phyloP scores from a whole-genome alignment of 2,113 vertebrate species.

The Apus apus region DNA sequence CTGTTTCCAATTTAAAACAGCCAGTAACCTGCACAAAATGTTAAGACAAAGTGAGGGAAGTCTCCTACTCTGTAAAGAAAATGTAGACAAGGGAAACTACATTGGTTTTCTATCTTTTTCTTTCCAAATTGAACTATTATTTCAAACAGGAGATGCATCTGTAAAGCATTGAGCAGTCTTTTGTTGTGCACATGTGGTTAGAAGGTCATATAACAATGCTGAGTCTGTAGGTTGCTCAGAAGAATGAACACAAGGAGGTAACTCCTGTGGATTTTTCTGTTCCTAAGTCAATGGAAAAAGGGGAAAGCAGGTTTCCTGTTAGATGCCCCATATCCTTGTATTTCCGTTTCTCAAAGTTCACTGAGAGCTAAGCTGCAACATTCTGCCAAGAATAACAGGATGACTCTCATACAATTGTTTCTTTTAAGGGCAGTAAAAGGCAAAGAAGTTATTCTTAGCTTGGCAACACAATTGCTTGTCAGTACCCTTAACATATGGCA shows the following conservation, averaged over 20 bases:
- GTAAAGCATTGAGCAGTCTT: not conserved
- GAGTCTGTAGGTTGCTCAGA: not conserved
- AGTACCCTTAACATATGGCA: not conserved
- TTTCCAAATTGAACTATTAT: not conserved
- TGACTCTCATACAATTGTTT: not conserved
- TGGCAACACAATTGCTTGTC: not conserved
- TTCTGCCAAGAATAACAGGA: not conserved
- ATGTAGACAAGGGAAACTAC: not conserved
- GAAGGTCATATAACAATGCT: slow-evolving; percentile 6
- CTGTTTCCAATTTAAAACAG: not conserved
- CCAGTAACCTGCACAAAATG: not conserved
- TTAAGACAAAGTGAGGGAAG: not conserved
- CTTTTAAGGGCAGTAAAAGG: not conserved
- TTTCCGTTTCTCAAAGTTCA: not conserved
- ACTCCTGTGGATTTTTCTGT: not conserved
- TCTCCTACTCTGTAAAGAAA: not conserved
- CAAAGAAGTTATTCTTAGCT: slow-evolving; percentile 3
- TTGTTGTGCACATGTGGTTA: not conserved
- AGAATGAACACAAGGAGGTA: not conserved
- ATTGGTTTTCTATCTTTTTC: not conserved
- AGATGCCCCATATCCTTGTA: not conserved
- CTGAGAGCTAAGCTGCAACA: not conserved
- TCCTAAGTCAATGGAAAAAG: not conserved
- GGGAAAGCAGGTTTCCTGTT: not conserved
- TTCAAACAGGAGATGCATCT: not conserved